These are phyloP conservation scores for Eurytoma californica DNA, from an alignment of 2,888 invertebrate species.

Conservation along the genomic window DNA sequence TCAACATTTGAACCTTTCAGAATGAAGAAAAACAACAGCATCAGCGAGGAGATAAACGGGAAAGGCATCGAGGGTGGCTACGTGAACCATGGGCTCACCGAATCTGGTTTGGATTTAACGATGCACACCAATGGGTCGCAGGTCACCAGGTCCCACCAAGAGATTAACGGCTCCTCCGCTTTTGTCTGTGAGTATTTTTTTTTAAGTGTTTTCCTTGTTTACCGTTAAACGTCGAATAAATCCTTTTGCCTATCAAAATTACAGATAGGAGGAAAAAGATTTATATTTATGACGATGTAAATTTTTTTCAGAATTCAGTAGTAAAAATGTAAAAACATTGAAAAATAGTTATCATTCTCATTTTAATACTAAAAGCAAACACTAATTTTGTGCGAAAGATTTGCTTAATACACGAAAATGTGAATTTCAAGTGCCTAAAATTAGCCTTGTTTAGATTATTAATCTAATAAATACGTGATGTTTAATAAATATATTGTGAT, in stretches of 20 bases:
- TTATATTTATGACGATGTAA: too few relatives aligned
- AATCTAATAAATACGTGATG: too few relatives aligned
- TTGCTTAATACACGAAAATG: slow-evolving; percentile 14
- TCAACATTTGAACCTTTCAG: slow-evolving; percentile 52
- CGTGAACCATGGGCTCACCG: slow-evolving; percentile 67
- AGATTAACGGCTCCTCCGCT: slow-evolving; percentile 79
- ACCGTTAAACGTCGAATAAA: too few relatives aligned
- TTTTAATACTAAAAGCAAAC: too few relatives aligned
- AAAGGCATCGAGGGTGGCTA: slow-evolving; percentile 62
- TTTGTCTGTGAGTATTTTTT: slow-evolving; percentile 76
- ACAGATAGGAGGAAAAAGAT: too few relatives aligned
- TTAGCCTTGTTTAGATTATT: neutral
- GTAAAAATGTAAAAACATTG: too few relatives aligned
- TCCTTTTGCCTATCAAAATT: too few relatives aligned
- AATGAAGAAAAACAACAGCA: slow-evolving; percentile 65
- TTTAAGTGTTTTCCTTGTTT: neutral
- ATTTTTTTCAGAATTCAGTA: too few relatives aligned
- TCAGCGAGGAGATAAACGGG: slow-evolving; percentile 59
- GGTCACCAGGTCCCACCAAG: slow-evolving; percentile 67
- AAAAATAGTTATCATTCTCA: too few relatives aligned
- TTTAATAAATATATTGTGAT: neutral
- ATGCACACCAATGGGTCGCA: slow-evolving; percentile 59
- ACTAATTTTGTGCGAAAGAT: neutral
- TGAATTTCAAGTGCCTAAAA: neutral
- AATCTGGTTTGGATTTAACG: slow-evolving; percentile 64